A percentile compares a stretch with the other conserved stretches of the same genome.
These are phyloP conservation scores for Muschampia plurimacula DNA, from an alignment of 2,888 invertebrate genomes.

Conservation along the genomic window DNA sequence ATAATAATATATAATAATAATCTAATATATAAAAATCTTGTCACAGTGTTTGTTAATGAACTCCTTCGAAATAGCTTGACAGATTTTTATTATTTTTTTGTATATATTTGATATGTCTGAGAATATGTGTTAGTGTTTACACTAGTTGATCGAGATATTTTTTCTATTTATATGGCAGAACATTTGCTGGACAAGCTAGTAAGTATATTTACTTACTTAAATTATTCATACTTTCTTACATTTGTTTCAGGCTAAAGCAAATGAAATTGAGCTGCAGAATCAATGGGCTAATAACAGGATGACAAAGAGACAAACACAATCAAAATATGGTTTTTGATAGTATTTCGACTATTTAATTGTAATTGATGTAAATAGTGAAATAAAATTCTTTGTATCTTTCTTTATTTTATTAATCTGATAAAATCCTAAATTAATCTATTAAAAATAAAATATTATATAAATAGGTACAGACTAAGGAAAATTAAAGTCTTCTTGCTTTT, in stretches of 20 bases:
- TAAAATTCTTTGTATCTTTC: slow-evolving; percentile 26
- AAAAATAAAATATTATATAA: not conserved
- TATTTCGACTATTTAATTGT: not conserved
- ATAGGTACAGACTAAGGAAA: not conserved
- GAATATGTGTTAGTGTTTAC: too few species aligned
- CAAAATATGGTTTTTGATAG: slow-evolving; percentile 96
- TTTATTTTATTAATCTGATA: slow-evolving; percentile 34
- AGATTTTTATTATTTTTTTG: too few species aligned
- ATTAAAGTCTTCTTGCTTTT: slow-evolving; percentile 93
- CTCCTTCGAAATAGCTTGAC: too few species aligned
- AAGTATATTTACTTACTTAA: too few species aligned
- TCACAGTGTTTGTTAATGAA: too few species aligned
- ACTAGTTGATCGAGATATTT: too few species aligned
- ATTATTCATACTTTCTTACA: slow-evolving; percentile 24
- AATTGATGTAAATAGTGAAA: slow-evolving; percentile 32
- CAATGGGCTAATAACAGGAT: slow-evolving; percentile 96
- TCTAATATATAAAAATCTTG: too few species aligned
- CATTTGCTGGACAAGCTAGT: too few species aligned
- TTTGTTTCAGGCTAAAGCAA: slow-evolving; percentile 94
- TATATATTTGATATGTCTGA: too few species aligned
- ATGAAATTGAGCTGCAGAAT: slow-evolving; percentile 96
- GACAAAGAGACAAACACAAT: slow-evolving; percentile 94
- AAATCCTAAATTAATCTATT: slow-evolving; percentile 29
- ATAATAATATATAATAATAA: too few species aligned
- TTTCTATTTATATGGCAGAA: too few species aligned